These are phyloP conservation scores for Glandiceps talaboti DNA, from an alignment of 53 echinoderm and acorn worm species.

Conservation along the genomic window DNA sequence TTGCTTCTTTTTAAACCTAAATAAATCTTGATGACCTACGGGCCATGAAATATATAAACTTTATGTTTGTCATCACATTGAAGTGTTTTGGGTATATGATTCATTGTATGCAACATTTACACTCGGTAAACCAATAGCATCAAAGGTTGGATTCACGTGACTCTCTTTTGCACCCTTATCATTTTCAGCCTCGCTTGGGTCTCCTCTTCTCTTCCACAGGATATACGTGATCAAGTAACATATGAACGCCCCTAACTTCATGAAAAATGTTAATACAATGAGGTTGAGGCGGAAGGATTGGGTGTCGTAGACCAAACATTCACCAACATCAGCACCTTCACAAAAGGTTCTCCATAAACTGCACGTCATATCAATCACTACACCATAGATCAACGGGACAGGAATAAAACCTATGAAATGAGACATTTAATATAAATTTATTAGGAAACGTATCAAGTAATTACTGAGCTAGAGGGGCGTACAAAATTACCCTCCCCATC, in stretches of 20 bases:
- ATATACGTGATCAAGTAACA: background rate
- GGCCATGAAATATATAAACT: no score
- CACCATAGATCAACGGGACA: background rate
- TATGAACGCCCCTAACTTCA: background rate
- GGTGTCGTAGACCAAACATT: background rate
- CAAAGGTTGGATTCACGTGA: no score
- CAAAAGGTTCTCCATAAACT: background rate
- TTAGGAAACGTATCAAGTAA: no score
- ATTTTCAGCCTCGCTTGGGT: background rate
- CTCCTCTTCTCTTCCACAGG: background rate
- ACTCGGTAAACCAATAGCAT: no score
- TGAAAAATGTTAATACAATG: background rate
- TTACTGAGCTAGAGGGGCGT: no score
- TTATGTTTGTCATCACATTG: no score
- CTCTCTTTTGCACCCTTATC: background rate
- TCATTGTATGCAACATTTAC: no score
- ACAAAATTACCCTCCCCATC: no score
- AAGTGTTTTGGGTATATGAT: no score
- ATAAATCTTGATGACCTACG: no score
- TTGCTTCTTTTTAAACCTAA: no score
- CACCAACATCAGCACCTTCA: background rate
- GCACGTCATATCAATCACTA: background rate
- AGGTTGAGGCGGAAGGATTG: background rate
- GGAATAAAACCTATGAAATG: background rate
- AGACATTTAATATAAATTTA: no score